A percentile compares a stretch with the other conserved stretches of the same genome.
These are phyloP conservation scores for Zele albiditarsus DNA, from an alignment of 2,888 invertebrate species.

Conservation along the genomic window DNA sequence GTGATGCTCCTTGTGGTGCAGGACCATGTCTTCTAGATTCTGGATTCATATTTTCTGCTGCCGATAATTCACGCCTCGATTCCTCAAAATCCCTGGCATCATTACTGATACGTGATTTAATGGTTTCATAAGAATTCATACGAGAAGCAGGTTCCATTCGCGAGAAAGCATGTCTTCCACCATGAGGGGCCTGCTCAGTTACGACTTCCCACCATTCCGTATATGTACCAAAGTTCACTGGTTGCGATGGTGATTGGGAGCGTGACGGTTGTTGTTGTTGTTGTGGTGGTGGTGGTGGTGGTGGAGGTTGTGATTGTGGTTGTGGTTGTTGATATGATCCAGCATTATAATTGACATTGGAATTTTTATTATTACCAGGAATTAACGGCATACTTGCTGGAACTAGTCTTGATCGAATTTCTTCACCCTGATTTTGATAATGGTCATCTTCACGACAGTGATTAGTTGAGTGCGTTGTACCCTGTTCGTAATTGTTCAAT, in stretches of 20 bases:
- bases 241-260: neutral
- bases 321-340: neutral
- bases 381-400: neutral
- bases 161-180: neutral
- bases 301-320: too few relatives aligned
- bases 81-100: neutral
- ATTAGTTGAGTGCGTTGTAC: neutral
- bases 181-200: neutral
- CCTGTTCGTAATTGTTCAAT: neutral
- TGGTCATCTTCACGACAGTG: constrained; percentile 6
- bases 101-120: neutral
- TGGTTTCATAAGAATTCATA: neutral
- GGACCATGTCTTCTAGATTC: neutral
- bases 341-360: neutral
- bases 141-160: neutral
- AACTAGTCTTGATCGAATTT: neutral
- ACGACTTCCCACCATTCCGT: neutral
- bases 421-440: constrained; percentile 13
- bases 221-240: neutral
- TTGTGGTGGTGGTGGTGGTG: neutral
- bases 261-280: neutral
- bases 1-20: neutral
- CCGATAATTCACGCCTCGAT: neutral
- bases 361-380: neutral
- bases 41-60: neutral